Conservation (phyloP, 2,113 vertebrate genomes). For the Phaethornis superciliosus region DNA sequence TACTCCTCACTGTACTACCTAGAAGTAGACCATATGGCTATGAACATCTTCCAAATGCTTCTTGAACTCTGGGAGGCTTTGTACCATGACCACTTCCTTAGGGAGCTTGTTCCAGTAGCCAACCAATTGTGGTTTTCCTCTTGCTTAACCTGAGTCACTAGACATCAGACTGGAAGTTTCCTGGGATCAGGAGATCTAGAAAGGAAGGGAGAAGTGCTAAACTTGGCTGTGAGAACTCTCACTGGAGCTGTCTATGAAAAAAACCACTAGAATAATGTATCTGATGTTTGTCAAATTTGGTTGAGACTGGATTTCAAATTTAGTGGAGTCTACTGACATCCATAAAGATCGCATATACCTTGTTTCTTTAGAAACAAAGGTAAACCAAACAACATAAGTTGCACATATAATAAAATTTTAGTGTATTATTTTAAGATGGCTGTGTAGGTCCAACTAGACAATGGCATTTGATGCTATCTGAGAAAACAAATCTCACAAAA, state of each 20-base stretch:
- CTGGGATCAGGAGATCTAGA: neutral
- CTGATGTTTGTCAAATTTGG: neutral
- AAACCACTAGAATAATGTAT: neutral
- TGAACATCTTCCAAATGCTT: neutral
- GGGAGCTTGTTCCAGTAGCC: neutral
- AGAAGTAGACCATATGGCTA: neutral
- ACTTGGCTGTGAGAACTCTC: neutral
- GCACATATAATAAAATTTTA: neutral
- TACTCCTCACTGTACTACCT: neutral
- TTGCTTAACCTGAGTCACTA: neutral
- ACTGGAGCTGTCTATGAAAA: neutral
- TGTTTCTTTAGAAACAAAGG: neutral
- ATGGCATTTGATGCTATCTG: neutral
- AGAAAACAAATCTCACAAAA: neutral
- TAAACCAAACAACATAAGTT: neutral
- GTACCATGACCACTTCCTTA: neutral
- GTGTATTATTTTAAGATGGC: neutral
- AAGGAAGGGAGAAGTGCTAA: neutral
- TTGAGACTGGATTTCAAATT: neutral
- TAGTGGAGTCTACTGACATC: neutral
- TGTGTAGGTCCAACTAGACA: neutral
- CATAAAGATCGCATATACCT: neutral
- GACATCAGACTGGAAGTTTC: neutral
- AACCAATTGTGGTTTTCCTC: accelerated
- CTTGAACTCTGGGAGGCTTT: neutral